Evolutionary conservation across 2,888 invertebrate genomes (phyloP).

Genomic region (Watsonalla cultraria): DNA sequence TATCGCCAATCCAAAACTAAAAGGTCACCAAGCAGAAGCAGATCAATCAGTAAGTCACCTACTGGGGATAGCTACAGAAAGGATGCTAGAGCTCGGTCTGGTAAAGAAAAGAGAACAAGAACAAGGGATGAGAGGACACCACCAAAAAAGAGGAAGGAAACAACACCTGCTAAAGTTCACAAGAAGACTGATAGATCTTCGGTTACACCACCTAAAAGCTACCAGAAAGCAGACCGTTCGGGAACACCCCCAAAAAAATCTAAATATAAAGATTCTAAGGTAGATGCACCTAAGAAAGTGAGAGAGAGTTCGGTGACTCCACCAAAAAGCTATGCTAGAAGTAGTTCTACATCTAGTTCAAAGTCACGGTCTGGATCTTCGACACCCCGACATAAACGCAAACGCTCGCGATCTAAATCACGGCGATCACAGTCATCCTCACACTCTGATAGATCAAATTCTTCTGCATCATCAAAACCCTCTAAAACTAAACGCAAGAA

Average conservation of each 20-base stretch:
- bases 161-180: conserved; percentile 32
- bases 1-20: conserved; percentile 32
- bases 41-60: conserved; percentile 35
- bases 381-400: conserved; percentile 31
- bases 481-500: conserved; percentile 37
- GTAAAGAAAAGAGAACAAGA: conserved; percentile 34
- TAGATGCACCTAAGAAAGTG: conserved; percentile 36
- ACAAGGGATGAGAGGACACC: conserved; percentile 37
- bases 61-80: conserved; percentile 26
- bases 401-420: conserved; percentile 31
- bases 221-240: conserved; percentile 35
- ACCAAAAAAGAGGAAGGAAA: conserved; percentile 32
- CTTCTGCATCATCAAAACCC: conserved; percentile 37
- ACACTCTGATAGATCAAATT: conserved; percentile 29
- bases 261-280: conserved; percentile 38
- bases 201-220: conserved; percentile 42
- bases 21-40: conserved; percentile 27
- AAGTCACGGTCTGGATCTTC: conserved; percentile 45
- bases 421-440: conserved; percentile 16
- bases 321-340: conserved; percentile 60
- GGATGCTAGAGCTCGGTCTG: conserved; percentile 30
- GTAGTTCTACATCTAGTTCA: conserved; percentile 46
- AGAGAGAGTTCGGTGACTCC: conserved; percentile 61
- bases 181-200: conserved; percentile 44
- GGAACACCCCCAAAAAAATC: conserved; percentile 40